A percentile compares a stretch with the other conserved stretches of the same genome.
Evolutionary conservation across 2,888 invertebrate species (phyloP).

Genomic region (Apotomis betuletana): DNA sequence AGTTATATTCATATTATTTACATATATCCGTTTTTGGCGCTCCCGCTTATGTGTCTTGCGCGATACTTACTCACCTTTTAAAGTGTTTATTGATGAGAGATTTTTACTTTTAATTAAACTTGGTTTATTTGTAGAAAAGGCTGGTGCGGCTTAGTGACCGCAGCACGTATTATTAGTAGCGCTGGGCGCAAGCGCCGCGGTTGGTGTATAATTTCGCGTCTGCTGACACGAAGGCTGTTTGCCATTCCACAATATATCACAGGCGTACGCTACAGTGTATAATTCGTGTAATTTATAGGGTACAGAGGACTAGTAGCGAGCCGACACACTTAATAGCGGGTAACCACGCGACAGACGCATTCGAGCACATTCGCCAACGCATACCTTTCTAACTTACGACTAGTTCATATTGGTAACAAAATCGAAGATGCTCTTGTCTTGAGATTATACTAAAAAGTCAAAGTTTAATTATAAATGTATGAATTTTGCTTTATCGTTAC

Average conservation of each 20-base stretch:
- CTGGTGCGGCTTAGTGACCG: slow-evolving; percentile 28
- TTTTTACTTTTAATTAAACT: slow-evolving; percentile 29
- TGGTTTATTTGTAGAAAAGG: slow-evolving; percentile 35
- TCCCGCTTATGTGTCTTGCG: background rate
- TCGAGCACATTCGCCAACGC: slow-evolving; percentile 52
- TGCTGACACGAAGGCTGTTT: slow-evolving; percentile 72
- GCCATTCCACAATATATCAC: slow-evolving; percentile 80
- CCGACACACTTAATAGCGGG: slow-evolving; percentile 73
- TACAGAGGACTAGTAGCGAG: slow-evolving; percentile 72
- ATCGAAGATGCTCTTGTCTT: background rate
- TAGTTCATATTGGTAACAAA: slow-evolving; percentile 20
- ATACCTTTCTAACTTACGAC: slow-evolving; percentile 31
- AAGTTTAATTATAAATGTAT: too few species aligned
- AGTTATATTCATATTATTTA: too few species aligned
- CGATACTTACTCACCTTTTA: slow-evolving; percentile 4
- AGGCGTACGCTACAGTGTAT: slow-evolving; percentile 71
- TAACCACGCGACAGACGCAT: slow-evolving; percentile 79
- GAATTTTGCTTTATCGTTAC: too few species aligned
- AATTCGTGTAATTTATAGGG: slow-evolving; percentile 81
- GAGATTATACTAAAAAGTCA: too few species aligned
- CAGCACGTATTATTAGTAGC: slow-evolving; percentile 62
- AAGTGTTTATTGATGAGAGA: slow-evolving; percentile 1
- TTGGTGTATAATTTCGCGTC: slow-evolving; percentile 77
- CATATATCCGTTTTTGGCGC: too few species aligned
- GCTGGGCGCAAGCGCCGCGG: slow-evolving; percentile 68